Percentiles rank a stretch among this genome's conserved stretches.
Evolutionary conservation across 2,888 invertebrate genomes (phyloP).

Genomic region (Meta bourneti): DNA sequence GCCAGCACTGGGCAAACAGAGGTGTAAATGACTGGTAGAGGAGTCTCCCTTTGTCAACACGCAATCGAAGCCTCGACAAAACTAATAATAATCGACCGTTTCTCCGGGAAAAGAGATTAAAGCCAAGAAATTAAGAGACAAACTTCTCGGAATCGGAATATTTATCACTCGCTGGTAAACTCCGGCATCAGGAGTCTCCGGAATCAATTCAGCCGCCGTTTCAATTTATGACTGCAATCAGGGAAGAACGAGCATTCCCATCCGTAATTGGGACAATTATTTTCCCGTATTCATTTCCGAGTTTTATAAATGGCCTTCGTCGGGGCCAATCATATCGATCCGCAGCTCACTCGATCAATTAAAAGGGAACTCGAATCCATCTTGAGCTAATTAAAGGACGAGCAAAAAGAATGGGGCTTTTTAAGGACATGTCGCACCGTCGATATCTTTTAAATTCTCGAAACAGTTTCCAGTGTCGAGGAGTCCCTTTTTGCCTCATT

Average conservation of each 20-base stretch:
- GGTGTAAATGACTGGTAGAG: not conserved
- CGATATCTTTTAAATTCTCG: not conserved
- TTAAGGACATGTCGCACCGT: not conserved
- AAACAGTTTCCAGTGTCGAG: not conserved
- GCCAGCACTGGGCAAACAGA: not conserved
- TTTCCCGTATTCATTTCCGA: conserved; percentile 53
- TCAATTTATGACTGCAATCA: conserved; percentile 67
- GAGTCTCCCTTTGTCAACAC: not conserved
- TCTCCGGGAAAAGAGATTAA: not conserved
- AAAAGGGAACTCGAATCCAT: not conserved
- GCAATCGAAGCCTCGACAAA: not conserved
- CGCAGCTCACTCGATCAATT: not conserved
- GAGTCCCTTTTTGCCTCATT: not conserved
- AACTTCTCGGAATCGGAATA: not conserved
- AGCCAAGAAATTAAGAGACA: conserved; percentile 1
- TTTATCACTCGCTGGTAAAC: not conserved
- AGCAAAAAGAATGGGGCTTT: not conserved
- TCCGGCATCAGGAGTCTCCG: not conserved
- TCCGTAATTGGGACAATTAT: conserved; percentile 63
- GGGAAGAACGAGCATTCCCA: conserved; percentile 38
- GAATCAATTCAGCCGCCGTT: conserved; percentile 24
- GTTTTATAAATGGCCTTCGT: conserved; percentile 42
- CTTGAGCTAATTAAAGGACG: not conserved
- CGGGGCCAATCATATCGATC: not conserved
- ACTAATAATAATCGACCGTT: not conserved